Conservation (phyloP, 2,797 vertebrate genomes). For the Galaxias olidus region DNA sequence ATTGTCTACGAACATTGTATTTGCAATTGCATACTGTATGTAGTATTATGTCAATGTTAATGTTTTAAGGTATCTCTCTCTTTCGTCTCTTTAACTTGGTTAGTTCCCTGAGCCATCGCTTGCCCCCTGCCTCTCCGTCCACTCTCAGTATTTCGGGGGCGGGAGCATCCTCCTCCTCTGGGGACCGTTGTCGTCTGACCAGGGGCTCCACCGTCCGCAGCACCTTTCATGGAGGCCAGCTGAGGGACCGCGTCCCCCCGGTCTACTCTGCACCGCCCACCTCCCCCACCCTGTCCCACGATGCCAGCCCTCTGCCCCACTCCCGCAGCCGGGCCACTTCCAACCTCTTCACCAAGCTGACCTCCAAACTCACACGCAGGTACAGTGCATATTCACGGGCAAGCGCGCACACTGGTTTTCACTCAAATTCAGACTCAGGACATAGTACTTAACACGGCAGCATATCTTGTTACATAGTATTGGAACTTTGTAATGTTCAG, state of each 20-base stretch:
- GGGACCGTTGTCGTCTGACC: slow-evolving; percentile 86
- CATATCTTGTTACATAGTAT: no score
- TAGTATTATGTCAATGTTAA: slow-evolving; percentile 41
- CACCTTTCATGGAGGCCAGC: slow-evolving; percentile 92
- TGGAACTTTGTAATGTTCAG: no score
- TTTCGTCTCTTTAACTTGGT: not conserved
- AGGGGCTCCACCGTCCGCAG: slow-evolving; percentile 89
- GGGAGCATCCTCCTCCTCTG: slow-evolving; percentile 76
- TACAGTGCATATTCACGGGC: slow-evolving; percentile 51
- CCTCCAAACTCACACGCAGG: slow-evolving; percentile 95
- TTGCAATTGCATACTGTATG: not conserved
- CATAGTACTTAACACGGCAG: not conserved
- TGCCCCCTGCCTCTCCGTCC: slow-evolving; percentile 86
- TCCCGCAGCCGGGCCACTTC: slow-evolving; percentile 86
- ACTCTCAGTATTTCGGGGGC: slow-evolving; percentile 87
- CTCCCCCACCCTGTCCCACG: slow-evolving; percentile 86
- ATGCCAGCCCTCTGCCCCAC: slow-evolving; percentile 79
- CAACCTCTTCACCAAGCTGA: slow-evolving; percentile 96
- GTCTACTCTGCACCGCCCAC: slow-evolving; percentile 87
- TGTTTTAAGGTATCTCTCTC: not conserved
- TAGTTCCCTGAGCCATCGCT: slow-evolving; percentile 81
- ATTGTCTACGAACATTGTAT: not conserved
- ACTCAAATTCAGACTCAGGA: not conserved
- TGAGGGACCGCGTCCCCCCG: slow-evolving; percentile 83
- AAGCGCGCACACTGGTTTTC: no score